Conservation (phyloP, 2,113 vertebrate species). For the Gallinago undulata region DNA sequence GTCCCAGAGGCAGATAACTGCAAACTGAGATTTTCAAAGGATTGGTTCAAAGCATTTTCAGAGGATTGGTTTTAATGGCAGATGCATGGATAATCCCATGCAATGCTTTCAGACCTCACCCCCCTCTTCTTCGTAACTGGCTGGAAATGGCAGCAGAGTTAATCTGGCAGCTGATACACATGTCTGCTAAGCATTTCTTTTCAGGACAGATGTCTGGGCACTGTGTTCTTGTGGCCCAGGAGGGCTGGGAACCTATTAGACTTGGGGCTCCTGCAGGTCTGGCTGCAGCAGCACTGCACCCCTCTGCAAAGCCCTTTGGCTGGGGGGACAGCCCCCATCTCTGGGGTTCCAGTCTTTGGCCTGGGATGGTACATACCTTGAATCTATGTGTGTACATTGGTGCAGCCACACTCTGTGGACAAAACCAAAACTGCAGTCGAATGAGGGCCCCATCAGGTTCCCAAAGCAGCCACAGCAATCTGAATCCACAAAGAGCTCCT, state of each 20-base stretch:
- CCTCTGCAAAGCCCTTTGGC: not conserved
- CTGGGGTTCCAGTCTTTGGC: not conserved
- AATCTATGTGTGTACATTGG: fast-evolving
- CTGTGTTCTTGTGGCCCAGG: not conserved
- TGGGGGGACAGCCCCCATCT: not conserved
- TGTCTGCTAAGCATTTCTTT: not conserved
- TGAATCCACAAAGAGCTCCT: not conserved
- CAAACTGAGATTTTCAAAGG: not conserved
- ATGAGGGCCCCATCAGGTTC: fast-evolving
- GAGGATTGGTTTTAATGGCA: not conserved
- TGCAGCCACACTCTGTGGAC: not conserved
- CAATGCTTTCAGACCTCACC: not conserved
- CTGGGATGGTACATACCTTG: fast-evolving
- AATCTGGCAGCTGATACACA: not conserved
- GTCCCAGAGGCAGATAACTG: not conserved
- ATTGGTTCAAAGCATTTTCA: too few species aligned
- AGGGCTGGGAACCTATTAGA: not conserved
- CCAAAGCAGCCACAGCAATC: not conserved
- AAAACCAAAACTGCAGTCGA: not conserved
- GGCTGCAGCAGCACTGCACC: not conserved
- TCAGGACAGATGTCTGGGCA: not conserved
- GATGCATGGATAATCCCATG: not conserved
- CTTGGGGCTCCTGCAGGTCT: fast-evolving
- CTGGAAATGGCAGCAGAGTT: not conserved
- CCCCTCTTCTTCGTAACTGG: not conserved